phyloP scores from a whole-genome alignment of 1,140 invertebrate genomes.

The Lutraria rhynchaena region DNA sequence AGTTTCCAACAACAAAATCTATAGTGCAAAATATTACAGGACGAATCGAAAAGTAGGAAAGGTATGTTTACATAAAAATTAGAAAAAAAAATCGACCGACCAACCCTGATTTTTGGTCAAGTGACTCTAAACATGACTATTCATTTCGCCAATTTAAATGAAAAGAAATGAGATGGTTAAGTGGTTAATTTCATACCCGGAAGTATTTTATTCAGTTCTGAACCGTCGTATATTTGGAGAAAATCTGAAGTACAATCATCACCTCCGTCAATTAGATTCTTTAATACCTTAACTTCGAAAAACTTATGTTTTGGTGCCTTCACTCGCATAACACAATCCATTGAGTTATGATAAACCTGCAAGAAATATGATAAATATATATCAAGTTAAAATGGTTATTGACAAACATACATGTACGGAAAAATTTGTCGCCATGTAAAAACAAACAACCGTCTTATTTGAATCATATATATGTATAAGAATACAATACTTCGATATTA shows the following conservation, averaged over 20 bases:
- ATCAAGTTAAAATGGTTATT: not conserved
- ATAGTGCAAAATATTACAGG: too few relatives aligned
- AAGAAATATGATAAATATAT: not conserved
- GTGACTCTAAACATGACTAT: too few relatives aligned
- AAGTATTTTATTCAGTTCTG: slow-evolving; percentile 12
- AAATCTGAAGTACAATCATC: slow-evolving; percentile 30
- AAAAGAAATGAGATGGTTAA: too few relatives aligned
- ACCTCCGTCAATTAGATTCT: slow-evolving; percentile 21
- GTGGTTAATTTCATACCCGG: slow-evolving; percentile 17
- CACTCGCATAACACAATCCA: slow-evolving; percentile 34
- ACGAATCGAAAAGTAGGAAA: too few relatives aligned
- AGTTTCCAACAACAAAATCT: too few relatives aligned
- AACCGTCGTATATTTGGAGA: slow-evolving; percentile 25
- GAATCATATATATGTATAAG: too few relatives aligned
- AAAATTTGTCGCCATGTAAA: not conserved
- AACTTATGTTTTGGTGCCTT: slow-evolving; percentile 13
- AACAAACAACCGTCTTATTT: too few relatives aligned
- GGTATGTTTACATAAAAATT: too few relatives aligned
- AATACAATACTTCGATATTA: too few relatives aligned
- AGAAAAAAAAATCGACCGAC: too few relatives aligned
- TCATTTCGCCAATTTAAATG: too few relatives aligned
- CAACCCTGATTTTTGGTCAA: too few relatives aligned
- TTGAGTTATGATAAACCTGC: slow-evolving; percentile 23
- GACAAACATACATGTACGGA: not conserved
- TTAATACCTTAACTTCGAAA: slow-evolving; percentile 30